Conservation (phyloP, 2,113 vertebrate species). For the Corythornis vintsioides region DNA sequence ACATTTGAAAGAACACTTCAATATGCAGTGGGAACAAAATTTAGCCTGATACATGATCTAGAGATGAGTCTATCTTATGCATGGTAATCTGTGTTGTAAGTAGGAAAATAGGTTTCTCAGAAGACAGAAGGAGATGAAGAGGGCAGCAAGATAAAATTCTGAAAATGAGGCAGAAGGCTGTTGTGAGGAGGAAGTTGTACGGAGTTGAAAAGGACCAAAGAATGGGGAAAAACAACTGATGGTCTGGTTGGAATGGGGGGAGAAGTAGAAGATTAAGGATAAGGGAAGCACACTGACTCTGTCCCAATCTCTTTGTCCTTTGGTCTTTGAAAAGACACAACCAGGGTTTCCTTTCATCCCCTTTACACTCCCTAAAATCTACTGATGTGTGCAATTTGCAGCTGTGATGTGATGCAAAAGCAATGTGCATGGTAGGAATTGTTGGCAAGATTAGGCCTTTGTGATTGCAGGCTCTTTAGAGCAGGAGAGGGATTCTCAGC, state of each 20-base stretch:
- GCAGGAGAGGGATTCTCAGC: neutral
- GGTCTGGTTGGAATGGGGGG: accelerated
- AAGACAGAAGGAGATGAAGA: neutral
- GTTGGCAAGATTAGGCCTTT: neutral
- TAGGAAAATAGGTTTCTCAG: neutral
- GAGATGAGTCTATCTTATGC: neutral
- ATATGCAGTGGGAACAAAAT: neutral
- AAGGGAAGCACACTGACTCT: neutral
- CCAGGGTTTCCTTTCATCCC: neutral
- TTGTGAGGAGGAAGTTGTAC: neutral
- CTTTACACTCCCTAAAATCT: neutral
- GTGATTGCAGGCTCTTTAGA: neutral
- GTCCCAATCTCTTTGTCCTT: neutral
- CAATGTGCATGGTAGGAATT: neutral
- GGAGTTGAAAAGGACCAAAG: neutral
- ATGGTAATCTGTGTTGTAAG: neutral
- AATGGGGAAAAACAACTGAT: neutral
- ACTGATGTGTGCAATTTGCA: neutral
- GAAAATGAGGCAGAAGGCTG: neutral
- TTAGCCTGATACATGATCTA: neutral
- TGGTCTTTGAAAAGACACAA: neutral
- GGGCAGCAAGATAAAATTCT: neutral
- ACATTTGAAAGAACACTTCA: neutral
- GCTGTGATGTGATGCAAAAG: neutral
- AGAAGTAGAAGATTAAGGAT: neutral